Evolutionary conservation across 2,888 invertebrate genomes (phyloP).

Genomic region (Tortricodes alternella): DNA sequence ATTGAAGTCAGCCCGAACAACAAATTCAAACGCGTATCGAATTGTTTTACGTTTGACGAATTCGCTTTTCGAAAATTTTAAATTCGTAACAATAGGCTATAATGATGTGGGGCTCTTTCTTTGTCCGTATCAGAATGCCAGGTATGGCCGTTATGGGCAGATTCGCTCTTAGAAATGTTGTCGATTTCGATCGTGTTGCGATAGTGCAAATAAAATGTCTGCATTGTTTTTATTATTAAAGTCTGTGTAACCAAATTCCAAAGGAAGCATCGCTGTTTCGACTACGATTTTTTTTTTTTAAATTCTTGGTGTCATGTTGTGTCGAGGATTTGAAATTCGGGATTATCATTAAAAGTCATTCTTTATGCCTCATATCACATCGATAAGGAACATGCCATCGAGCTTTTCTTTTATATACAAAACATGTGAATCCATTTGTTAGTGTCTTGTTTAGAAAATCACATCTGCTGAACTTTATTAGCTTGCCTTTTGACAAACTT

Average conservation of each 20-base stretch:
- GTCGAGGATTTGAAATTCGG: neutral
- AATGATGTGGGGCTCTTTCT: conserved; percentile 78
- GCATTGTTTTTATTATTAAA: conserved; percentile 62
- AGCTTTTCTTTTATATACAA: conserved; percentile 33
- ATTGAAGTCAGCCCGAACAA: conserved; percentile 77
- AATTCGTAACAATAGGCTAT: conserved; percentile 79
- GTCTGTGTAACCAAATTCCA: conserved; percentile 56
- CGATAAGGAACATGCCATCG: neutral
- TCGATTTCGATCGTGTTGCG: conserved; percentile 72
- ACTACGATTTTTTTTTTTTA: conserved; percentile 48
- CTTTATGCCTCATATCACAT: too few species aligned
- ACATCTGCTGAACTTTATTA: conserved; percentile 81
- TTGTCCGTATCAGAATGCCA: conserved; percentile 68
- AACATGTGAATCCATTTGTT: conserved; percentile 71
- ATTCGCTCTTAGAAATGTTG: conserved; percentile 59
- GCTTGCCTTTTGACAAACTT: conserved; percentile 76
- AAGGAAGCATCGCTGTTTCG: conserved; percentile 53
- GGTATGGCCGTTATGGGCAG: conserved; percentile 57
- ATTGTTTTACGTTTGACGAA: conserved; percentile 83
- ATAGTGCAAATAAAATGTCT: conserved; percentile 63
- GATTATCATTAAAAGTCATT: too few species aligned
- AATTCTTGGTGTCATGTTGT: neutral
- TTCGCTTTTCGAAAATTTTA: conserved; percentile 78
- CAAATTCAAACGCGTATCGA: conserved; percentile 82
- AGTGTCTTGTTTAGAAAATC: conserved; percentile 79